Conservation (phyloP, 2,113 vertebrate genomes). For the Panthera leo region DNA sequence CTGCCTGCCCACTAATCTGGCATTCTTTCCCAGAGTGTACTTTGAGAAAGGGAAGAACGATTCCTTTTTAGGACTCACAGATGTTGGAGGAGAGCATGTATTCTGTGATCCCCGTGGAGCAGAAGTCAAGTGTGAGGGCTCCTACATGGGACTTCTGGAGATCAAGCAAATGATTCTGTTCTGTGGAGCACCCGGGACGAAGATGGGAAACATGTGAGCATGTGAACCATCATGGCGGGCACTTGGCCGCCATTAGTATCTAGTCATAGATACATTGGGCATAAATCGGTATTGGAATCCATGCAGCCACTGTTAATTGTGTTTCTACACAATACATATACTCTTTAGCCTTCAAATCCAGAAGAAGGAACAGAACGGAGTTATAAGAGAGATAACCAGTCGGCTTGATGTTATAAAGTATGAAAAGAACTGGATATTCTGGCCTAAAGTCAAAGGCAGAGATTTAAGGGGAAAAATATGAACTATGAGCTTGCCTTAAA, state of each 20-base stretch:
- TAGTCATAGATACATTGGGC: not conserved
- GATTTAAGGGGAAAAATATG: not conserved
- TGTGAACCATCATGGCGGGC: fast-evolving
- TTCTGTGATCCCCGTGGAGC: not conserved
- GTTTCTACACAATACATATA: not conserved
- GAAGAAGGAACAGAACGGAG: not conserved
- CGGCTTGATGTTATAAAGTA: not conserved
- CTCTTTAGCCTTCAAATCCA: not conserved
- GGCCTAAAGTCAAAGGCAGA: not conserved
- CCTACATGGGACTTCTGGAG: not conserved
- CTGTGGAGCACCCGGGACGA: not conserved
- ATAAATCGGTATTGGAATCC: not conserved
- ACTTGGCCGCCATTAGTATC: not conserved
- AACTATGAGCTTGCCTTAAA: not conserved
- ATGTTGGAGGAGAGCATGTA: not conserved
- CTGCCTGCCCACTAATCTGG: not conserved
- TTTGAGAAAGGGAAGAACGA: not conserved
- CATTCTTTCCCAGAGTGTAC: not conserved
- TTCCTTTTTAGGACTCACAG: not conserved
- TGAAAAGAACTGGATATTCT: not conserved
- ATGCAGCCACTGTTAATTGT: not conserved
- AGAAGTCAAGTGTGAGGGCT: not conserved
- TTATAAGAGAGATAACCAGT: not conserved
- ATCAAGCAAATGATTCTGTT: not conserved
- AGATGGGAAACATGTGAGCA: not conserved